Evolutionary conservation across 2,797 vertebrate species (phyloP), one percentile per base, ranked within the genome.

Genomic region (Muscicapa comitata): DNA sequence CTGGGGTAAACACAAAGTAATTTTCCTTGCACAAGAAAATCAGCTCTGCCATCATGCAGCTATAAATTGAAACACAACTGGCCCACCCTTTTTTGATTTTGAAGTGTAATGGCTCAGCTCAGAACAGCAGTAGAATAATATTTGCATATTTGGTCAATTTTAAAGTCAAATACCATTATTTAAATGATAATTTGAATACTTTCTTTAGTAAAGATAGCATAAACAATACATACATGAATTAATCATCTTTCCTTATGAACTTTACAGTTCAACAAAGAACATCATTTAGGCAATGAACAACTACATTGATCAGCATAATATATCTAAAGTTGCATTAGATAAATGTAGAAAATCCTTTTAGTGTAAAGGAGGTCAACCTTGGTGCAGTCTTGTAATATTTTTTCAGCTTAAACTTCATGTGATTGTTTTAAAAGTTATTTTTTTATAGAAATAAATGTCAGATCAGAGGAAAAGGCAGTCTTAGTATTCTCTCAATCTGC

Each of bases 131-230:
- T 33, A 93, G 51, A 84, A 92, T 57, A 79, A 77, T 88, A 89
- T 81, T 90, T 86, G 77, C 68, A 89, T 90, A 88, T 90, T 87
- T 86, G 26, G 55, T 81, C 45, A 43, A 70, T 87, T 93, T 86
- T 92, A 73, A 84, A 92, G 90, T 82, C 54, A 91, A 87, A 83
- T 90, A 38, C 24, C 45, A 67, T 93, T 90, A 91, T 95, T 85
- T 80, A 86, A 89, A 93, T 92, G 17, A 75, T 89, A 87, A 94
- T 94, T 84, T 51, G 58, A 92, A 89, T 76, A 23, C 26, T 88
- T 95, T 80, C 48, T 89, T 90, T 77, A 63, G 48, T 72, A 92
- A 93, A 79, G n/a, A 21, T 29, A 81, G 24, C 37, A 81, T 91
- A 94, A 96, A 84, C 66, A 95, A 82, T 55, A 47, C 20, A 93